Percentiles rank a stretch among this genome's conserved stretches.
These are phyloP conservation scores for Drosophila tripunctata DNA, from an alignment of 2,888 invertebrate genomes.

Conservation along the genomic window DNA sequence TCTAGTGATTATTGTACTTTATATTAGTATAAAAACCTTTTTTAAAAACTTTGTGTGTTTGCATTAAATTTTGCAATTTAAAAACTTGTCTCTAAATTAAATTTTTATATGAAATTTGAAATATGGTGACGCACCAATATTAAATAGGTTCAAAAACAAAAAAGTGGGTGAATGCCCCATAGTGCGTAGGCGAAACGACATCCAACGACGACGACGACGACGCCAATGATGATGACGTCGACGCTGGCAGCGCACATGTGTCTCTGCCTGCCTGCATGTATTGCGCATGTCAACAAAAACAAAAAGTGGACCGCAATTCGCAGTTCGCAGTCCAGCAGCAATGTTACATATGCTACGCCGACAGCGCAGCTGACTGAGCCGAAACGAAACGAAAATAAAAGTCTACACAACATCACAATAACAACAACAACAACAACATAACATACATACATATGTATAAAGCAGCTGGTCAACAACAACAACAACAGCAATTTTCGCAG, in stretches of 20 bases:
- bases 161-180: no score
- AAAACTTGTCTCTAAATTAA: no score
- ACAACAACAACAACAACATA: no score
- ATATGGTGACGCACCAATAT: no score
- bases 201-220: no score
- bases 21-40: no score
- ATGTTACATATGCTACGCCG: constrained; percentile 21
- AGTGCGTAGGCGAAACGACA: no score
- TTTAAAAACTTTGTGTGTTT: no score
- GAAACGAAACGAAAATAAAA: constrained; percentile 15
- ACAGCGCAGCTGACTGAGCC: constrained; percentile 27
- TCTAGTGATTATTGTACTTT: no score
- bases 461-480: constrained; percentile 28
- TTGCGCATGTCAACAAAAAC: constrained; percentile 44
- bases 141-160: no score
- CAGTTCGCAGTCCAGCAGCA: constrained; percentile 10
- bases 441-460: neutral
- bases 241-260: constrained; percentile 35
- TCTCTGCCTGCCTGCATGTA: constrained; percentile 1
- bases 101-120: no score
- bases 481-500: constrained; percentile 10
- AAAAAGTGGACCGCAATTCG: constrained; percentile 13
- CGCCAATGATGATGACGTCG: constrained; percentile 22
- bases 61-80: no score
- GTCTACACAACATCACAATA: constrained; percentile 16